Percentiles rank a stretch among this genome's conserved stretches.
Conservation (phyloP, 2,888 invertebrate genomes). For the Hermaeophaga mercurialis region DNA sequence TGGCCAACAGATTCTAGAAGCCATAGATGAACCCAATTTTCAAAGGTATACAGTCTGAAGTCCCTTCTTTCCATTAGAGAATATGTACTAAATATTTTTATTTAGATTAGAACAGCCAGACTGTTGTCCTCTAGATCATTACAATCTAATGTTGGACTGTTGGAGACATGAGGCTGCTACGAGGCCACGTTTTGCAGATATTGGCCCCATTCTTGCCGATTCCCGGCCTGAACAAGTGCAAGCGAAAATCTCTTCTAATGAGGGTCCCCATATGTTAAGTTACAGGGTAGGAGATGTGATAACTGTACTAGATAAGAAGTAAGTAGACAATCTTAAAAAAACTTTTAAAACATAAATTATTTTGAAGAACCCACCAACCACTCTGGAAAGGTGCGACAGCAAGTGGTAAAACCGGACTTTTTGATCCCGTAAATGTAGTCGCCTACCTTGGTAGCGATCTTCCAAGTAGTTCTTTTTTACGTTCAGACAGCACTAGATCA, state of each 20-base stretch:
- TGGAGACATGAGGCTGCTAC: constrained; percentile 92
- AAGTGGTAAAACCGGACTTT: constrained; percentile 90
- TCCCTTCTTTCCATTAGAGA: too few relatives aligned
- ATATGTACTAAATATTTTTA: neutral
- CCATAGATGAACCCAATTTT: constrained; percentile 91
- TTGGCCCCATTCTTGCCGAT: constrained; percentile 78
- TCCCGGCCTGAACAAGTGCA: constrained; percentile 93
- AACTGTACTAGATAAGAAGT: constrained; percentile 86
- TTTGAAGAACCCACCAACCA: constrained; percentile 63
- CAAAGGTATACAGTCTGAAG: constrained; percentile 65
- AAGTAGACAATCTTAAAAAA: constrained; percentile 43
- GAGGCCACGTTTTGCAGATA: constrained; percentile 88
- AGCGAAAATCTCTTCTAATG: constrained; percentile 65
- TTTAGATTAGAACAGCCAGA: constrained; percentile 82
- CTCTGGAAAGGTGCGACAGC: constrained; percentile 92
- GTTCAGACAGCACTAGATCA: constrained; percentile 68
- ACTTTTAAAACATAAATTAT: constrained; percentile 4
- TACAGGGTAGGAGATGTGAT: constrained; percentile 90
- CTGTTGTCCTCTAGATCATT: constrained; percentile 92
- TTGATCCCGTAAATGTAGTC: constrained; percentile 88
- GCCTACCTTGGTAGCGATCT: constrained; percentile 83
- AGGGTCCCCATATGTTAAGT: constrained; percentile 71
- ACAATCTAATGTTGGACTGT: constrained; percentile 90
- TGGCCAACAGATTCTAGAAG: constrained; percentile 87
- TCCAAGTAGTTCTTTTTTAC: constrained; percentile 62